These are phyloP conservation scores for Drosophila varians DNA, from an alignment of 1,140 invertebrate species.

Conservation along the genomic window DNA sequence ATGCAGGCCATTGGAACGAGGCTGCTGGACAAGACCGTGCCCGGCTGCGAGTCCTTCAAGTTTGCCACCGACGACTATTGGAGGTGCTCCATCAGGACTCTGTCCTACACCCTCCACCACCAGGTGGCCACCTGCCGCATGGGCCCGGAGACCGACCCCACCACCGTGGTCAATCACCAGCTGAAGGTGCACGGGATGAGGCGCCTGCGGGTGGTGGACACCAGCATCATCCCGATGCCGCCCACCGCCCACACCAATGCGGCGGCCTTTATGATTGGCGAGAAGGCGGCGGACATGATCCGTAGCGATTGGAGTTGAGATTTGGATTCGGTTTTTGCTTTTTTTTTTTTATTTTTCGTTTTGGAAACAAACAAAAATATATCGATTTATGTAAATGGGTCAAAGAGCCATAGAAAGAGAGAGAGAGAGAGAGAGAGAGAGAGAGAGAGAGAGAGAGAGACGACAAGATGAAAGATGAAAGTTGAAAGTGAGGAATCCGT, in stretches of 20 bases:
- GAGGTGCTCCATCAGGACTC: conserved; percentile 88
- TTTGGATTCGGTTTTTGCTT: neutral
- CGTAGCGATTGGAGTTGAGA: conserved; percentile 85
- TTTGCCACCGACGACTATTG: conserved; percentile 89
- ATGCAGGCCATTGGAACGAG: conserved; percentile 84
- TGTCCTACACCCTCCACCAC: conserved; percentile 89
- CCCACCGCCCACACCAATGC: conserved; percentile 89
- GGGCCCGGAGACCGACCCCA: conserved; percentile 88
- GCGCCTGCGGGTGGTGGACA: conserved; percentile 90
- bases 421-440: too few species aligned
- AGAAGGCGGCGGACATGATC: conserved; percentile 93
- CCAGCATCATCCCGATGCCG: conserved; percentile 89
- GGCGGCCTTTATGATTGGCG: conserved; percentile 92
- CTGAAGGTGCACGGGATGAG: conserved; percentile 89
- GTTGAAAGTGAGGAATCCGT: conserved; percentile 11
- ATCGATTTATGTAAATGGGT: conserved; percentile 52
- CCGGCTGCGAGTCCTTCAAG: conserved; percentile 85
- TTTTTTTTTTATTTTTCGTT: neutral
- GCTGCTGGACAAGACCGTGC: conserved; percentile 85
- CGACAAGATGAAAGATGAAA: conserved; percentile 37
- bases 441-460: too few species aligned
- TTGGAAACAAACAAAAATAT: neutral
- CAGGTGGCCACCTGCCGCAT: conserved; percentile 91
- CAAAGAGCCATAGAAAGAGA: conserved; percentile 28
- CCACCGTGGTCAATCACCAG: conserved; percentile 90